Conservation (phyloP, 2,113 vertebrate genomes). For the Lontra canadensis region DNA sequence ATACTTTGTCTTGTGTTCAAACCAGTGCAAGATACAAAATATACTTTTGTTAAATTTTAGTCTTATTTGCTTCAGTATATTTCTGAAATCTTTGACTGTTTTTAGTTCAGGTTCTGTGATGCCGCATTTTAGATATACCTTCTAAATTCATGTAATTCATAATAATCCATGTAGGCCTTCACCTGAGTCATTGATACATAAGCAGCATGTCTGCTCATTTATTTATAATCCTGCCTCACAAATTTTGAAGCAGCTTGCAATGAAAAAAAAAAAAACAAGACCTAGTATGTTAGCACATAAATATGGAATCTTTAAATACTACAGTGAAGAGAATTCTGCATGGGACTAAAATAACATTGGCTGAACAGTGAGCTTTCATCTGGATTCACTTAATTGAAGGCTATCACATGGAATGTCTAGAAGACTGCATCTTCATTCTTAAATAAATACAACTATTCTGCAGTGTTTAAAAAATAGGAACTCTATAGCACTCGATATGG, state of each 20-base stretch:
- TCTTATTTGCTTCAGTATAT: background rate
- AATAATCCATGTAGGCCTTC: background rate
- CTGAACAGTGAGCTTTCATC: background rate
- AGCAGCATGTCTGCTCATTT: background rate
- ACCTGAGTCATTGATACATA: background rate
- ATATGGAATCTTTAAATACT: constrained; percentile 11
- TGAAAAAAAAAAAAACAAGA: background rate
- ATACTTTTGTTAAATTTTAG: background rate
- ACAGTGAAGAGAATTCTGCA: constrained; percentile 9
- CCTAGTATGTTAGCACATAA: background rate
- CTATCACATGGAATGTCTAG: background rate
- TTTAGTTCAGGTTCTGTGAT: background rate
- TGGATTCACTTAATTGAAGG: background rate
- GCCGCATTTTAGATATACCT: background rate
- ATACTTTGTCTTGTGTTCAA: background rate
- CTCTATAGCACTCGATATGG: background rate
- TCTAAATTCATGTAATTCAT: background rate
- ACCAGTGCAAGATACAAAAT: background rate
- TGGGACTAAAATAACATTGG: background rate
- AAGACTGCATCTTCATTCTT: background rate
- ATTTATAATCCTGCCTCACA: background rate
- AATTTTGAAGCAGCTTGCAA: background rate
- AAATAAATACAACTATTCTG: background rate
- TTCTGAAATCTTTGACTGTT: background rate
- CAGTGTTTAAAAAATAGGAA: background rate